These are phyloP conservation scores for Ophonus ardosiacus DNA, from an alignment of 2,888 invertebrate genomes.

Conservation along the genomic window DNA sequence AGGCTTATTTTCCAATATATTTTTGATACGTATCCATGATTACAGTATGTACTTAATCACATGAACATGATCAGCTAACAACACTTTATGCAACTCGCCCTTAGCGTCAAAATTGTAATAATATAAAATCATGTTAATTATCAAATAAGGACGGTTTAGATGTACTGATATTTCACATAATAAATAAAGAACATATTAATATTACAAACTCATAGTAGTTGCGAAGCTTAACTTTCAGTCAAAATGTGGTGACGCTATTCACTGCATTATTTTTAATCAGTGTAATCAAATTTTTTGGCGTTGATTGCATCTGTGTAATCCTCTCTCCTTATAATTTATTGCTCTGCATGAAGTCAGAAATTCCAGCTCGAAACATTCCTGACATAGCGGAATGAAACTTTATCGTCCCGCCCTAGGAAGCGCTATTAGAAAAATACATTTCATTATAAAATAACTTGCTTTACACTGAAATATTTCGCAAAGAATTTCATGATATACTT, in stretches of 20 bases:
- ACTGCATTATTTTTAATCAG: slow-evolving; percentile 1
- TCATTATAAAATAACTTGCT: slow-evolving; percentile 47
- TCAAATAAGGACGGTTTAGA: no score
- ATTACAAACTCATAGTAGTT: no score
- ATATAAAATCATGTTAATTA: no score
- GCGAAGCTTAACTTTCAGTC: no score
- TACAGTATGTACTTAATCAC: no score
- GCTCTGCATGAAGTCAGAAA: slow-evolving; percentile 36
- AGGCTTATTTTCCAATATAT: no score
- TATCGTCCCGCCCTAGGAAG: slow-evolving; percentile 2
- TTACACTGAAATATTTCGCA: slow-evolving; percentile 27
- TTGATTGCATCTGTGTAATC: slow-evolving; percentile 32
- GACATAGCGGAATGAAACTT: slow-evolving; percentile 39
- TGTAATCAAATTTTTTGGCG: slow-evolving; percentile 25
- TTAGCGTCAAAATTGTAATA: no score
- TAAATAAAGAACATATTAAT: no score
- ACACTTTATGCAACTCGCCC: no score
- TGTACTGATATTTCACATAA: no score
- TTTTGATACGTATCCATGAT: no score
- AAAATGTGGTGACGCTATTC: background rate
- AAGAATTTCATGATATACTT: slow-evolving; percentile 6
- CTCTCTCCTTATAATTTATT: slow-evolving; percentile 34
- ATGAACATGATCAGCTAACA: no score
- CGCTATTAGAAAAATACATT: slow-evolving; percentile 49
- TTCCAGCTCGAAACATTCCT: slow-evolving; percentile 34